These are phyloP conservation scores for Streblospio benedicti DNA, from an alignment of 1,140 invertebrate species.

Conservation along the genomic window DNA sequence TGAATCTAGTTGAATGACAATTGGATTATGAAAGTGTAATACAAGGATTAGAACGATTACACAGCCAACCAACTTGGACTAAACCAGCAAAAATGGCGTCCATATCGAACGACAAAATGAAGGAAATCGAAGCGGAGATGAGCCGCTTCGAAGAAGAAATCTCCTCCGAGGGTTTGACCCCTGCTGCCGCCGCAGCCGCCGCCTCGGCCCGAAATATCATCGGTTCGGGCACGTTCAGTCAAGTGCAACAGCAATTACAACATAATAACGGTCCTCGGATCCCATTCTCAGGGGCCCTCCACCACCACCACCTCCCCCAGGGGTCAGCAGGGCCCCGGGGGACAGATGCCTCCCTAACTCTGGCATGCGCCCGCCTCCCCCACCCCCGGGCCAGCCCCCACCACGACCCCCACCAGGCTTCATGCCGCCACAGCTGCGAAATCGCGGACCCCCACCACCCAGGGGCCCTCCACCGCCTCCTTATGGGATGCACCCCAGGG, in stretches of 20 bases:
- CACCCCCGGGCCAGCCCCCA: slow-evolving; percentile 19
- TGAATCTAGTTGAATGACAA: too few species aligned
- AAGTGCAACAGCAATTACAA: slow-evolving; percentile 57
- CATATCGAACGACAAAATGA: slow-evolving; percentile 1
- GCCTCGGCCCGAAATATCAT: slow-evolving; percentile 25
- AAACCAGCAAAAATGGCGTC: slow-evolving; percentile 2
- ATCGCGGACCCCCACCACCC: slow-evolving; percentile 18
- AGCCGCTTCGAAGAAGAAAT: slow-evolving; percentile 54
- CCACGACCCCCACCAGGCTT: slow-evolving; percentile 19
- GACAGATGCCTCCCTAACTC: too few species aligned
- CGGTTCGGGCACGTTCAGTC: slow-evolving; percentile 51
- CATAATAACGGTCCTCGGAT: slow-evolving; percentile 48
- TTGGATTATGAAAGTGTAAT: too few species aligned
- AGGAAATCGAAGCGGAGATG: not conserved
- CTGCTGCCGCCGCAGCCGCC: slow-evolving; percentile 11
- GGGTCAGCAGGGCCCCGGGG: too few species aligned
- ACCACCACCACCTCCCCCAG: too few species aligned
- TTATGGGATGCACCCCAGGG: slow-evolving; percentile 12
- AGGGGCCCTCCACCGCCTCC: slow-evolving; percentile 8
- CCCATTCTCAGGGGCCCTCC: slow-evolving; percentile 30
- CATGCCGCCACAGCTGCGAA: slow-evolving; percentile 29
- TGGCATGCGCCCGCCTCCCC: slow-evolving; percentile 24
- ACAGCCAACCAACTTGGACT: too few species aligned
- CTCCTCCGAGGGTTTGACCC: slow-evolving; percentile 13
- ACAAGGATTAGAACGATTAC: too few species aligned